Conservation (phyloP, 2,888 invertebrate genomes). For the Drosophila bunnanda region DNA sequence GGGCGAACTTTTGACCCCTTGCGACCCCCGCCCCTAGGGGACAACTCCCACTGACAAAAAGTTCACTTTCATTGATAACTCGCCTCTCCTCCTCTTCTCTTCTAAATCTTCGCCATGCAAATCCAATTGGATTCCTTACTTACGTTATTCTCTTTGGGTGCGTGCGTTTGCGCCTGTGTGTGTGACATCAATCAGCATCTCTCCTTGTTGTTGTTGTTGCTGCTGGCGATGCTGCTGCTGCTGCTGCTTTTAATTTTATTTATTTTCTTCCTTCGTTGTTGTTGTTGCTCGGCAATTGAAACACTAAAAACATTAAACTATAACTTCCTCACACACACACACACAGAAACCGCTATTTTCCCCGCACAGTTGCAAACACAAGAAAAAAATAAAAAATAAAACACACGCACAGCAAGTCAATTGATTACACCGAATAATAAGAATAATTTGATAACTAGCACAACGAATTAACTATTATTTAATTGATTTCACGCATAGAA, state of each 20-base stretch:
- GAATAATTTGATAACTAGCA: constrained; percentile 1
- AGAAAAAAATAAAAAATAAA: constrained; percentile 1
- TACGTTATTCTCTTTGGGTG: constrained; percentile 17
- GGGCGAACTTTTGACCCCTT: constrained; percentile 1
- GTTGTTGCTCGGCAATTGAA: constrained; percentile 64
- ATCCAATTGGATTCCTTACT: constrained; percentile 46
- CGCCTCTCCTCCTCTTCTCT: constrained; percentile 7
- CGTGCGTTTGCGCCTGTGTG: constrained; percentile 6
- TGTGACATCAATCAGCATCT: constrained; percentile 67
- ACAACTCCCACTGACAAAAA: constrained; percentile 30
- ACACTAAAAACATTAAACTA: constrained; percentile 75
- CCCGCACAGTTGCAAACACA: constrained; percentile 16
- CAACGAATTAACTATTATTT: neutral
- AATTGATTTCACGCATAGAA: neutral
- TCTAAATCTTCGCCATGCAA: constrained; percentile 31
- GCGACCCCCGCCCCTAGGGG: neutral
- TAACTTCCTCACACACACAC: constrained; percentile 72
- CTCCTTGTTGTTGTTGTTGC: constrained; percentile 23
- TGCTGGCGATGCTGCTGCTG: constrained; percentile 1
- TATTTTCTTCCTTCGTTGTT: constrained; percentile 1
- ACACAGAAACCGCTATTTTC: constrained; percentile 2
- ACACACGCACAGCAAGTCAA: neutral
- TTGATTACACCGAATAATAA: neutral
- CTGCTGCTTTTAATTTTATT: constrained; percentile 21
- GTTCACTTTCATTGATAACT: constrained; percentile 51